These are phyloP conservation scores for Tetraneura akinire DNA, from an alignment of 1,140 invertebrate species.

Conservation along the genomic window DNA sequence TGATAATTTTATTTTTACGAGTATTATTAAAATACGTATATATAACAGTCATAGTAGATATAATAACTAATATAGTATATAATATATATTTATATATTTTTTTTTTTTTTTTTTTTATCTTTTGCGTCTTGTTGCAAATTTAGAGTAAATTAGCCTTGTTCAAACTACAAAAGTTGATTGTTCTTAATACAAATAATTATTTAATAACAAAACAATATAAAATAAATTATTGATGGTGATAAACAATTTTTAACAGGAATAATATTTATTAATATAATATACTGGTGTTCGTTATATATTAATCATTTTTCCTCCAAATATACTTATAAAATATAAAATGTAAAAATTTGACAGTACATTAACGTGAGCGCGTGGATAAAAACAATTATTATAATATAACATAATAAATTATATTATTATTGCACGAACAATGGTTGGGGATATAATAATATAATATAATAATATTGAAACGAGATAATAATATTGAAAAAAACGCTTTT, in stretches of 20 bases:
- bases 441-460: background rate
- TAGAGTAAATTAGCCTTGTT: background rate
- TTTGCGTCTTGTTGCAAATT: slow-evolving; percentile 34
- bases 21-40: too few species aligned
- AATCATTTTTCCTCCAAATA: background rate
- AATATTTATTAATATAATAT: background rate
- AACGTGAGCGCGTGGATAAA: slow-evolving; percentile 6
- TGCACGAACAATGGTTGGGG: background rate
- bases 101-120: too few species aligned
- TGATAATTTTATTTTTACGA: background rate
- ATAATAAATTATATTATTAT: slow-evolving; percentile 11
- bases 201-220: slow-evolving; percentile 26
- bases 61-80: too few species aligned
- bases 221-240: slow-evolving; percentile 19
- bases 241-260: slow-evolving; percentile 13
- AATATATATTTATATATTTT: background rate
- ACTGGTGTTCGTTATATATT: slow-evolving; percentile 4
- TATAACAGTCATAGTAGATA: slow-evolving; percentile 30
- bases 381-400: background rate
- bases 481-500: too few species aligned
- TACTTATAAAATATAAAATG: slow-evolving; percentile 39
- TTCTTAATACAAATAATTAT: slow-evolving; percentile 9
- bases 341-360: slow-evolving; percentile 17
- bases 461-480: background rate
- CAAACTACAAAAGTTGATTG: slow-evolving; percentile 8